Evolutionary conservation across 1,140 invertebrate genomes (phyloP), one percentile per base, ranked within the genome.

Genomic region (Zaprionus davidi): DNA sequence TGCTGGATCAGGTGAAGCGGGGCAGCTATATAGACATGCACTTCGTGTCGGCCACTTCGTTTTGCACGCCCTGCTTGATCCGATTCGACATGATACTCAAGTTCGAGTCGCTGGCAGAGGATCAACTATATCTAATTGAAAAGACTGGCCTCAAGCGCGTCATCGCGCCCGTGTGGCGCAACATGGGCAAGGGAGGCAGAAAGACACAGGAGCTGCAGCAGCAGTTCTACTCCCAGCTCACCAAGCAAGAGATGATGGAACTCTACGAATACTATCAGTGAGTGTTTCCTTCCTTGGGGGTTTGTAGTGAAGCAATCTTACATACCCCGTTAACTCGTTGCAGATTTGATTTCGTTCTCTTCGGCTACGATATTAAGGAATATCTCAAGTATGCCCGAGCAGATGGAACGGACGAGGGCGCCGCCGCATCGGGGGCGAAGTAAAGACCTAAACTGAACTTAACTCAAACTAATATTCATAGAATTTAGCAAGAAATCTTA

Each of bases 31-130:
- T 97, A 28, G 98, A 99, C 91, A 98, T 98, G 95, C 98, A 99
- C 91, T 98, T 98, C 97, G 96, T 96, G 28, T 96, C 97, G 0
- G 96, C 97, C 70, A 95, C 95, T 9, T 95, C 96, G 78, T 97
- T 98, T 82, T 98, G 98, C 87, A 97, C 97, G 24, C 98, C 97
- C 0, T 98, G 98, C 93, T 95, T 96, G 93, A 96, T 98, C 44
- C 94, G 96, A 79, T 98, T 98, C 87, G 96, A 98, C 88, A 94
- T 98, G 51, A 96, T 98, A 58, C 95, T 97, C 28, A 98, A 98
- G 93, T 98, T 97, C 91, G 97, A 98, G 93, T 98, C 97, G 6
- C 93, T 98, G 51, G 94, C 97, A 93, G 95, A 97, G 81, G 98
- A 98, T 93, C 97, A 97, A 93, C 94, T 95, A 92, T 97, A 96